These are phyloP conservation scores for Brachynemurus nebulosus DNA, from an alignment of 2,888 invertebrate genomes.

Conservation along the genomic window DNA sequence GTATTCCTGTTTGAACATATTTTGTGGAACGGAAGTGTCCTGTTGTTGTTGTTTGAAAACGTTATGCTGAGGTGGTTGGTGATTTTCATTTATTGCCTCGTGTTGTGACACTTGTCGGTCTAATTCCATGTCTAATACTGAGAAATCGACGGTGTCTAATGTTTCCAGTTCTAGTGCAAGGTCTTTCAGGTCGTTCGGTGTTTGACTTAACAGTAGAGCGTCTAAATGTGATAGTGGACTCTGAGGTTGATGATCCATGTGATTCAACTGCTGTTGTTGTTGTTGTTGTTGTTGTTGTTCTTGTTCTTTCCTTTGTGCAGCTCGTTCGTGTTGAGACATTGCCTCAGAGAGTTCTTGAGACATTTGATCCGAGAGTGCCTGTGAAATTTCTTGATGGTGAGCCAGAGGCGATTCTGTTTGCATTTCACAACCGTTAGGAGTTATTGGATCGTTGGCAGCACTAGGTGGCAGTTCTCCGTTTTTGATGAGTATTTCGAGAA, in stretches of 20 bases:
- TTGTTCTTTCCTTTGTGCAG: neutral
- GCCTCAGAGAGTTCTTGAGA: slow-evolving; percentile 4
- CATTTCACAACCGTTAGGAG: slow-evolving; percentile 28
- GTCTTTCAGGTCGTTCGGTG: slow-evolving; percentile 44
- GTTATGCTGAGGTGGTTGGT: neutral
- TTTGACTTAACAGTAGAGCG: slow-evolving; percentile 16
- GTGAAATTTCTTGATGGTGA: slow-evolving; percentile 7
- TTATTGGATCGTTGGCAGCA: slow-evolving; percentile 59
- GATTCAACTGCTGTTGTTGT: neutral
- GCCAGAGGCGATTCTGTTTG: slow-evolving; percentile 23
- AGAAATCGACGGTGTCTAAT: slow-evolving; percentile 47
- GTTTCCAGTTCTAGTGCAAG: slow-evolving; percentile 46
- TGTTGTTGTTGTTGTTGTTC: neutral
- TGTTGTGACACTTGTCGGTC: slow-evolving; percentile 27
- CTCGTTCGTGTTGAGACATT: slow-evolving; percentile 10
- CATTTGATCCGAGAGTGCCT: slow-evolving; percentile 8
- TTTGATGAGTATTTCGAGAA: slow-evolving; percentile 83
- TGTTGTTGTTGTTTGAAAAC: slow-evolving; percentile 4
- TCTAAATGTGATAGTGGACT: slow-evolving; percentile 32
- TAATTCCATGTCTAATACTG: slow-evolving; percentile 40
- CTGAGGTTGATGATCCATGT: slow-evolving; percentile 28
- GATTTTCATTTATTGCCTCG: slow-evolving; percentile 1
- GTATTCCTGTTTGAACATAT: no score
- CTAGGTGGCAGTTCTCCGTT: slow-evolving; percentile 86
- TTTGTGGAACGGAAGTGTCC: no score